Evolutionary conservation across 2,797 vertebrate species (phyloP).

Genomic region (Xenops minutus): DNA sequence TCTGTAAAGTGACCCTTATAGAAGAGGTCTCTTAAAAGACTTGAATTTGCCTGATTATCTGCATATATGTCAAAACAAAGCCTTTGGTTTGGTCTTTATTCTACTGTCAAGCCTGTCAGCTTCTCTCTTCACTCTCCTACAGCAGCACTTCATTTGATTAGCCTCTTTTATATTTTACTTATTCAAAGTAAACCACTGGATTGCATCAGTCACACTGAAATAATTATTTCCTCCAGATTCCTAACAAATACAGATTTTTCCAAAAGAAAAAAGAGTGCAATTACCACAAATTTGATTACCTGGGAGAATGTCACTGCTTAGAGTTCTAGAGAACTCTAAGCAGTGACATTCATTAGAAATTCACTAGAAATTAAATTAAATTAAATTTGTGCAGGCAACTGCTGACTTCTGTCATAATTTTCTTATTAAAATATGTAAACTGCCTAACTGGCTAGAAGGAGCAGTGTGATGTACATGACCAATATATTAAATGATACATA

Average conservation of each 20-base stretch:
- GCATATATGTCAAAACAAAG: conserved; percentile 13
- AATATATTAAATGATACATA: neutral
- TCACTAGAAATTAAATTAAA: neutral
- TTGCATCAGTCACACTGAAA: neutral
- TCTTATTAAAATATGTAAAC: neutral
- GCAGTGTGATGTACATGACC: neutral
- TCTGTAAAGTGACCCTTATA: conserved; percentile 62
- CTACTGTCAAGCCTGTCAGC: neutral
- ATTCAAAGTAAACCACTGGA: conserved; percentile 8
- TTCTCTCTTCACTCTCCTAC: neutral
- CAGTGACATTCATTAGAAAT: neutral
- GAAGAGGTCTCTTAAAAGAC: conserved; percentile 16
- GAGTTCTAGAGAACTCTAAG: neutral
- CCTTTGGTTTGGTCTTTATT: conserved; percentile 14
- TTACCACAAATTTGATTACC: neutral
- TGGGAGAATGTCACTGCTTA: neutral
- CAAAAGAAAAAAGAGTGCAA: neutral
- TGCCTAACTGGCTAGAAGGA: neutral
- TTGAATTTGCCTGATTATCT: conserved; percentile 15
- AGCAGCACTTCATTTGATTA: conserved; percentile 17
- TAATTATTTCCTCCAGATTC: conserved; percentile 19
- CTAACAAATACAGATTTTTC: neutral
- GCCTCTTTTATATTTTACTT: neutral
- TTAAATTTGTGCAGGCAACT: neutral
- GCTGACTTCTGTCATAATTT: neutral